Percentiles rank a stretch among this genome's conserved stretches.
These are phyloP conservation scores for Epirrhoe alternata DNA, from an alignment of 2,888 invertebrate species.

Conservation along the genomic window DNA sequence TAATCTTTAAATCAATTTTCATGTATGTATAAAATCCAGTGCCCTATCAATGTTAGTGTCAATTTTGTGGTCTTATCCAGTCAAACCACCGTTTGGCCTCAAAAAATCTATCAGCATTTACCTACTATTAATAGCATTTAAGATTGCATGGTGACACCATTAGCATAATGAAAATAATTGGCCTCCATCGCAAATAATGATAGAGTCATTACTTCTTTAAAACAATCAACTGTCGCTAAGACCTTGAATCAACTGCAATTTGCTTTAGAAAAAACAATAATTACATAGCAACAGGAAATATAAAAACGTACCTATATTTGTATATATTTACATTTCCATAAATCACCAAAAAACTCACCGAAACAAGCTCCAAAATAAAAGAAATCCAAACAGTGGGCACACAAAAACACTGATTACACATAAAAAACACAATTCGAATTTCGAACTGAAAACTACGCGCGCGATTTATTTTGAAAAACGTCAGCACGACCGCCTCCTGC, in stretches of 20 bases:
- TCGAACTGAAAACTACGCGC: constrained; percentile 46
- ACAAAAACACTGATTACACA: constrained; percentile 41
- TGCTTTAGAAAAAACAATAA: constrained; percentile 17
- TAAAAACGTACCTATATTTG: not conserved
- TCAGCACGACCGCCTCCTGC: constrained; percentile 65
- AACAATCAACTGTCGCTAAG: constrained; percentile 35
- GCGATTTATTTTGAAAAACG: constrained; percentile 22
- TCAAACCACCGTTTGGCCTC: not conserved
- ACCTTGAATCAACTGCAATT: constrained; percentile 25
- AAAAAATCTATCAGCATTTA: not conserved
- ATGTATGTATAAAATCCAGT: too few species aligned
- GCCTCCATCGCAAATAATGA: constrained; percentile 46
- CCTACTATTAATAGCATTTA: constrained; percentile 16
- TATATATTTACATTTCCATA: constrained; percentile 31
- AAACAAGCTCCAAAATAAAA: constrained; percentile 52
- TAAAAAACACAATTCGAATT: constrained; percentile 20
- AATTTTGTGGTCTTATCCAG: not conserved
- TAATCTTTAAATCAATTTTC: too few species aligned
- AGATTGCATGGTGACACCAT: constrained; percentile 45
- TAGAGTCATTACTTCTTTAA: constrained; percentile 46
- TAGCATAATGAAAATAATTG: constrained; percentile 50
- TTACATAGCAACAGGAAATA: constrained; percentile 13
- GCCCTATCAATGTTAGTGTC: not conserved
- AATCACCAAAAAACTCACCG: constrained; percentile 59
- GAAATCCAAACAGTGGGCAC: constrained; percentile 49